A percentile compares a stretch with the other conserved stretches of the same genome.
Conservation (phyloP, 2,797 vertebrate genomes). For the Alcedo atthis region DNA sequence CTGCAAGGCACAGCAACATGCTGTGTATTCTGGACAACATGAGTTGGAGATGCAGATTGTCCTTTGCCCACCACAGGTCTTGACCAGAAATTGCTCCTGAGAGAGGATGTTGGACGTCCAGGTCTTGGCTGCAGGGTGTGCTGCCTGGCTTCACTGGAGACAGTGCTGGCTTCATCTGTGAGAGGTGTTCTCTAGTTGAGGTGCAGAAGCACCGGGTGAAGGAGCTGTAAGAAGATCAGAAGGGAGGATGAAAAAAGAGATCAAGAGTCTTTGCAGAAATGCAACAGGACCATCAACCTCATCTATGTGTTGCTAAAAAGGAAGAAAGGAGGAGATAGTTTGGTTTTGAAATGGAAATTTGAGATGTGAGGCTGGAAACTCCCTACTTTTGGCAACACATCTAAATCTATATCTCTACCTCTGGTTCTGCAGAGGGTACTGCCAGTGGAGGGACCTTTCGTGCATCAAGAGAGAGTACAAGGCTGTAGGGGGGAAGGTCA, state of each 20-base stretch:
- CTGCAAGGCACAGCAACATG: fast-evolving
- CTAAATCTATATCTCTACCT: not conserved
- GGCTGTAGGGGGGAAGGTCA: not conserved
- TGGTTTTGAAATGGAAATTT: not conserved
- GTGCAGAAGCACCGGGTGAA: not conserved
- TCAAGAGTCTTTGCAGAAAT: not conserved
- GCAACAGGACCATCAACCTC: not conserved
- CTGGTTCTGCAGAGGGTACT: not conserved
- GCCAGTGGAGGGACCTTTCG: not conserved
- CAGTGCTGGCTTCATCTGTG: not conserved
- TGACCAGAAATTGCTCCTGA: not conserved
- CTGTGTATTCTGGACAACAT: fast-evolving
- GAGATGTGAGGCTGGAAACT: not conserved
- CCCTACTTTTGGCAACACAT: fast-evolving
- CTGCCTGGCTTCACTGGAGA: not conserved
- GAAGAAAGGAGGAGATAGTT: not conserved
- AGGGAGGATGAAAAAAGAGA: not conserved
- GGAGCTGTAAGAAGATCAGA: not conserved
- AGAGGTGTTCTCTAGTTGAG: not conserved
- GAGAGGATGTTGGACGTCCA: too few relatives aligned
- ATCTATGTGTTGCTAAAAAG: fast-evolving
- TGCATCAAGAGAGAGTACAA: not conserved
- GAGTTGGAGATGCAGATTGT: not conserved
- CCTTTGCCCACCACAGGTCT: not conserved
- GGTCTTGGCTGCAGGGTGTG: not conserved